Evolutionary conservation across 2,113 vertebrate species (phyloP), one percentile per base, ranked within the genome.

Genomic region (Paradoxurus hermaphroditus): DNA sequence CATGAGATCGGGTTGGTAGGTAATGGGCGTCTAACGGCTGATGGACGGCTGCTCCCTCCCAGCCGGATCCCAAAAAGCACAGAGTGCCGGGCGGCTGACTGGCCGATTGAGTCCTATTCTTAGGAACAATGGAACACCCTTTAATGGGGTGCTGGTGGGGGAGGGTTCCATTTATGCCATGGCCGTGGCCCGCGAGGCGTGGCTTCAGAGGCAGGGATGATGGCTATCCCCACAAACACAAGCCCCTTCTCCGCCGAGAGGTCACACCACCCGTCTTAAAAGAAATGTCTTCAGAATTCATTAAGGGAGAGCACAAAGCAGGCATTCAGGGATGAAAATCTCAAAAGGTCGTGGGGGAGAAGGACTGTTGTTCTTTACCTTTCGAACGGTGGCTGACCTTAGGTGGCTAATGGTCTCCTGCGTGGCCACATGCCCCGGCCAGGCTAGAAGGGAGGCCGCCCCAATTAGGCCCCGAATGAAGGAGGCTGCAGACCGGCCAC

Each of bases 281-380:
- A 95, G 97, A 97, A 98, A 97, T 92, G 92, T 81, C 95, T 98
- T 90, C 75, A 11, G 97, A 97, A 98, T 97, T 98, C 97, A 96
- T 97, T 97, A 97, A 90, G 86, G 68, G 59, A 36, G 18, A 96
- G 75, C 96, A 96, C 96, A 98, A 95, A 97, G 96, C 93, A 95
- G 95, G 91, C 85, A 78, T 91, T 97, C 95, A 86, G 6, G 87
- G 96, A 97, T 25, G 95, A 97, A 87, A 97, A 95, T 97, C 91
- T 97, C 92, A 67, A 98, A 98, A 98, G 98, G 97, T 97, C 98
- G 97, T 21, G 15, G 72, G 87, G 75, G 90, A 65, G 75, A 97
- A 95, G 94, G 83, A 89, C 94, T 86, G 83, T 88, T 97, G 97
- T 97, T 97, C 97, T 97, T 97, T 97, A 96, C 96, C 90, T 96